A percentile compares a stretch with the other conserved stretches of the same genome.
phyloP scores from a whole-genome alignment of 35 echinoderm and acorn worm species.

The Anneissia japonica region DNA sequence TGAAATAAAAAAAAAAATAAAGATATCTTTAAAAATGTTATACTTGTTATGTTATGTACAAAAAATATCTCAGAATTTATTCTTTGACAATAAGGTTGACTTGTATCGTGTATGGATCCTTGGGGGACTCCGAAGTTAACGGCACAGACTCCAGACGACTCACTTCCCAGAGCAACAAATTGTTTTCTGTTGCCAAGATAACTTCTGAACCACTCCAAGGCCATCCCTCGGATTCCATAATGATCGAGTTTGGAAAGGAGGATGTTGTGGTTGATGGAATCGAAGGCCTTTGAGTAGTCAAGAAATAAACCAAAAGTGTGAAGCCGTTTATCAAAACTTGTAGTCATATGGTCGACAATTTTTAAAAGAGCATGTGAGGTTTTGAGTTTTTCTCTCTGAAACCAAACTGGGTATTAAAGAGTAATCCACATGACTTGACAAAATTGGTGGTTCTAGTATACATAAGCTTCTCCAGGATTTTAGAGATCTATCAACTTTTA shows the following conservation, averaged over 20 bases:
- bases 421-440: neutral
- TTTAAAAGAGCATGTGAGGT: neutral
- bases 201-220: conserved; percentile 19
- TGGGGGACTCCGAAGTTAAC: neutral
- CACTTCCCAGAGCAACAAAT: conserved; percentile 14
- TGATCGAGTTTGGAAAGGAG: conserved; percentile 17
- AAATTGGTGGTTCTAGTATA: neutral
- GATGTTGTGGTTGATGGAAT: conserved; percentile 34
- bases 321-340: neutral
- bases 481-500: too few species aligned
- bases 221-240: conserved; percentile 26
- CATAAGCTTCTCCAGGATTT: neutral
- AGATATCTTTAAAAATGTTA: too few species aligned
- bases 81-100: too few species aligned
- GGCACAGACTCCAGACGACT: conserved; percentile 11
- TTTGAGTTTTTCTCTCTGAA: neutral
- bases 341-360: neutral
- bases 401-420: neutral
- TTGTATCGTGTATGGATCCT: conserved; percentile 11
- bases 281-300: conserved; percentile 43
- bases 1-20: too few species aligned
- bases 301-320: conserved; percentile 4
- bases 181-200: conserved; percentile 32
- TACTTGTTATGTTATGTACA: too few species aligned
- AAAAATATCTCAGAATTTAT: too few species aligned